phyloP scores from a whole-genome alignment of 2,888 invertebrate species.

The Nomada fabriciana region DNA sequence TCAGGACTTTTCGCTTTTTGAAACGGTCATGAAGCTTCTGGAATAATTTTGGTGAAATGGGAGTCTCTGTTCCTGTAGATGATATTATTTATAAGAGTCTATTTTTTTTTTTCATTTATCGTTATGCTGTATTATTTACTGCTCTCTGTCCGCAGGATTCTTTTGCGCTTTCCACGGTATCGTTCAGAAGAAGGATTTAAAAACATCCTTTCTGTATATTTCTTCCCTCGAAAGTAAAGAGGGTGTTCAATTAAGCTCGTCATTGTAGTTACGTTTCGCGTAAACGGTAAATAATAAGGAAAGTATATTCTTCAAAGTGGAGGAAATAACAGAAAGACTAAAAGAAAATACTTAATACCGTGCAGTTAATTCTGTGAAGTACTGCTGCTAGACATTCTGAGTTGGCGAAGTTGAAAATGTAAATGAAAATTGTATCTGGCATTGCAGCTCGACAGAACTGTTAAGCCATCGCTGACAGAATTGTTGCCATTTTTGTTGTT shows the following conservation, averaged over 20 bases:
- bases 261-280: conserved; percentile 20
- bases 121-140: not conserved
- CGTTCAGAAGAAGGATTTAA: not conserved
- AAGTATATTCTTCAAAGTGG: not conserved
- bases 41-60: too few relatives aligned
- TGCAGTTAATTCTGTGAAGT: not conserved
- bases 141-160: not conserved
- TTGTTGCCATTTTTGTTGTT: conserved; percentile 26
- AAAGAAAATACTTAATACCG: not conserved
- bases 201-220: not conserved
- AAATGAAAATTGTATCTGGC: conserved; percentile 20
- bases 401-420: conserved; percentile 13
- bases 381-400: not conserved
- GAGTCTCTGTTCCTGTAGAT: not conserved
- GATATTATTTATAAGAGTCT: too few relatives aligned
- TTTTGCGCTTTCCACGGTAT: conserved; percentile 10
- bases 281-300: conserved; percentile 6
- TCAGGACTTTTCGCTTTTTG: too few relatives aligned
- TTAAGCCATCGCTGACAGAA: conserved; percentile 39
- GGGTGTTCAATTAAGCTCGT: conserved; percentile 37
- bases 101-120: not conserved
- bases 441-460: not conserved
- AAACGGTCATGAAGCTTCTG: too few relatives aligned
- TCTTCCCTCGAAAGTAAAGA: too few relatives aligned
- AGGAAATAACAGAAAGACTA: not conserved